Evolutionary conservation across 2,888 invertebrate genomes (phyloP).

Genomic region (Brenthis daphne): DNA sequence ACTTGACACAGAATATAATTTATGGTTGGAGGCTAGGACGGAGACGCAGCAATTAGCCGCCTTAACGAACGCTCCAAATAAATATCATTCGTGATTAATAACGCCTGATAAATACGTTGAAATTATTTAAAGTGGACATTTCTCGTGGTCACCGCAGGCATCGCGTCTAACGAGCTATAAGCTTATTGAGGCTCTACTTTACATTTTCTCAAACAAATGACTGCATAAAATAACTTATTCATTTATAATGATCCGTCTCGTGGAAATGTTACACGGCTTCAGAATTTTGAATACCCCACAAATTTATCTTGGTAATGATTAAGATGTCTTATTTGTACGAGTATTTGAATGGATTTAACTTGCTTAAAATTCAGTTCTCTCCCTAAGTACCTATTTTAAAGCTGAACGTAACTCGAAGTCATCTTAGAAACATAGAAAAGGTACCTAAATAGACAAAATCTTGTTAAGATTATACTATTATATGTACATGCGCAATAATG

Average conservation of each 20-base stretch:
- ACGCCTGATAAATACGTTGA: conserved; percentile 67
- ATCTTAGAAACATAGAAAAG: no score
- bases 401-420: no score
- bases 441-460: no score
- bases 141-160: conserved; percentile 36
- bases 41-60: conserved; percentile 77
- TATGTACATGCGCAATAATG: no score
- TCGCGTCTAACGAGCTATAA: not conserved
- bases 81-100: conserved; percentile 79
- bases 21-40: conserved; percentile 69
- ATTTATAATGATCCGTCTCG: no score
- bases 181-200: not conserved
- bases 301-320: no score
- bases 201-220: not conserved
- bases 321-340: no score
- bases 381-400: no score
- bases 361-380: no score
- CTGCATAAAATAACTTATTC: not conserved
- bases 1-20: conserved; percentile 65
- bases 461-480: no score
- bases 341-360: no score
- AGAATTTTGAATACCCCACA: not conserved
- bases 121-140: conserved; percentile 54
- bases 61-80: conserved; percentile 79
- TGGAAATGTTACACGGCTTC: not conserved